Percentiles rank a stretch among this genome's conserved stretches.
phyloP scores from a whole-genome alignment of 2,888 invertebrate genomes.

The Selenia dentaria region DNA sequence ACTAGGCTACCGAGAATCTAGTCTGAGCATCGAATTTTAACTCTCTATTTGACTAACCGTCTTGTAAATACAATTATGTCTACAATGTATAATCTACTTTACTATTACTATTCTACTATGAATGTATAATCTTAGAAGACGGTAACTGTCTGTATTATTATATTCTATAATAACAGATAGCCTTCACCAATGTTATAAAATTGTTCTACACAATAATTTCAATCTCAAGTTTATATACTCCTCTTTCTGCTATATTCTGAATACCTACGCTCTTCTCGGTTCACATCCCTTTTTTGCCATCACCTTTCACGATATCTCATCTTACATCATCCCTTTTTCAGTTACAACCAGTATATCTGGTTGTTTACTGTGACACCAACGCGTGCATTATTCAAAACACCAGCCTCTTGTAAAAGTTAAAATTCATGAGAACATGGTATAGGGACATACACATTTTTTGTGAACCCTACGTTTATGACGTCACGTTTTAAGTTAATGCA shows the following conservation, averaged over 20 bases:
- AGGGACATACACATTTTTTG: constrained; percentile 60
- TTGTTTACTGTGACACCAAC: constrained; percentile 5
- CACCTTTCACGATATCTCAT: not conserved
- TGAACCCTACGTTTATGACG: constrained; percentile 62
- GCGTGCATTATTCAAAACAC: constrained; percentile 62
- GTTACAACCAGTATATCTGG: not conserved
- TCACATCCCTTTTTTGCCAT: not conserved
- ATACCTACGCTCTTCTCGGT: not conserved
- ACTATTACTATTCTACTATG: too few relatives aligned
- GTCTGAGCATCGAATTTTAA: too few relatives aligned
- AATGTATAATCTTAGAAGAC: too few relatives aligned
- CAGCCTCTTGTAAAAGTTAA: constrained; percentile 52
- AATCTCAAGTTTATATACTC: not conserved
- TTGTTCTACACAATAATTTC: too few relatives aligned
- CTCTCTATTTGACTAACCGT: too few relatives aligned
- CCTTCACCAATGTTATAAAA: too few relatives aligned
- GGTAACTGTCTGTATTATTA: too few relatives aligned
- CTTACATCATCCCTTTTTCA: not conserved
- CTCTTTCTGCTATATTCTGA: not conserved
- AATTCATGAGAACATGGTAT: constrained; percentile 68
- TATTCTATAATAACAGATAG: too few relatives aligned
- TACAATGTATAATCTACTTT: too few relatives aligned
- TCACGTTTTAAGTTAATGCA: constrained; percentile 68
- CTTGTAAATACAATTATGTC: too few relatives aligned
- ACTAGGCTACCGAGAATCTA: too few relatives aligned